phyloP scores from a whole-genome alignment of 2,113 vertebrate genomes.

The Clarias gariepinus region DNA sequence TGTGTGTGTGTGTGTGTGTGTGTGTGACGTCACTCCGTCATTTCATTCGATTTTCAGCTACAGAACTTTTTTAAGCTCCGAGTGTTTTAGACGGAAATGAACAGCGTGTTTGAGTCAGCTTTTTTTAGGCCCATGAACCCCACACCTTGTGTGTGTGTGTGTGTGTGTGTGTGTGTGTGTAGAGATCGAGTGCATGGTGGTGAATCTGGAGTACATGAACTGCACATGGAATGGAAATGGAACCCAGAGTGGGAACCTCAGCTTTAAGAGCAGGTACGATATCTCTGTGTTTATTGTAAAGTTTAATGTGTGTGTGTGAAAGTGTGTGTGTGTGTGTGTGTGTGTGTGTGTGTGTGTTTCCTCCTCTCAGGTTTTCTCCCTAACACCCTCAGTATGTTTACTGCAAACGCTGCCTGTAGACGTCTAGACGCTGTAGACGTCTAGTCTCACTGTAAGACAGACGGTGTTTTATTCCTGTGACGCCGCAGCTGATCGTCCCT shows the following conservation, averaged over 20 bases:
- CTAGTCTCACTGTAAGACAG: no score
- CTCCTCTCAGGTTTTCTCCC: neutral
- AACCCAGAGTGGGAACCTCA: constrained; percentile 25
- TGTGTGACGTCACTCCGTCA: neutral
- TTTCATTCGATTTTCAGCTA: neutral
- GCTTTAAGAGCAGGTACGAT: constrained; percentile 35
- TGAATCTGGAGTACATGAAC: constrained; percentile 51
- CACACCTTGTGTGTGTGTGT: constrained; percentile 1
- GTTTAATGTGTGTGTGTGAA: neutral
- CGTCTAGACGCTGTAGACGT: no score
- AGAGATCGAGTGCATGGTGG: constrained; percentile 50
- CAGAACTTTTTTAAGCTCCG: neutral
- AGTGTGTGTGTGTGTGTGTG: neutral
- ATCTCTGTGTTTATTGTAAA: neutral
- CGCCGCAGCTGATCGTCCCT: no score
- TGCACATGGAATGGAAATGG: constrained; percentile 46
- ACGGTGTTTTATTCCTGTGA: no score
- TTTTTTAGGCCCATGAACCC: neutral
- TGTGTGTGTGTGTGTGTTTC: neutral
- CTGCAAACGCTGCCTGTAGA: neutral
- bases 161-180: constrained; percentile 23
- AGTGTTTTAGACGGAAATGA: neutral
- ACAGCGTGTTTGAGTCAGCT: neutral
- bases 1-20: no score
- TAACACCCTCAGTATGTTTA: neutral